These are phyloP conservation scores for Istiophorus platypterus DNA, from an alignment of 2,113 vertebrate species.

Conservation along the genomic window DNA sequence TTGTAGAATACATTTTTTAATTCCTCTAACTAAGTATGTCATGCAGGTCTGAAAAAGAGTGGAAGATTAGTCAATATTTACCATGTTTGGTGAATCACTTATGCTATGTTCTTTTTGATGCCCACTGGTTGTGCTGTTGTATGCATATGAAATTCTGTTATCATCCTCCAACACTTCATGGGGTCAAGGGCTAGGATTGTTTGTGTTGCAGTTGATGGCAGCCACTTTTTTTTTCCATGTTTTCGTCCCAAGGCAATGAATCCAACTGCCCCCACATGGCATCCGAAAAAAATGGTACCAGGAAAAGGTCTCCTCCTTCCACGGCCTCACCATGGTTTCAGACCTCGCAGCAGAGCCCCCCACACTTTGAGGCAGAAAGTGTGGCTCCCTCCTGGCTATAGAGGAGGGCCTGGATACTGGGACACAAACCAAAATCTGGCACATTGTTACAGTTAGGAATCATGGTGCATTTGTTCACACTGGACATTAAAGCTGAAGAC, in stretches of 20 bases:
- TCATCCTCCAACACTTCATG: neutral
- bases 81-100: neutral
- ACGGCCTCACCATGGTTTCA: conserved; percentile 74
- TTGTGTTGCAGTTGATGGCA: neutral
- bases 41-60: neutral
- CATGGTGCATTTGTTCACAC: conserved; percentile 47
- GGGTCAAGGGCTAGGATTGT: neutral
- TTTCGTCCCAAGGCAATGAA: conserved; percentile 54
- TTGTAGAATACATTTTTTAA: neutral
- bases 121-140: neutral
- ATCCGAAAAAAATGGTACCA: conserved; percentile 59
- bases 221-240: neutral
- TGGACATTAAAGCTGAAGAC: conserved; percentile 59
- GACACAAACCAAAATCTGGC: conserved; percentile 74
- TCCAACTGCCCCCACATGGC: conserved; percentile 71
- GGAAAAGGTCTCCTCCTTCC: conserved; percentile 53
- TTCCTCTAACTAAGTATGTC: neutral
- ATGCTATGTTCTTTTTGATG: neutral
- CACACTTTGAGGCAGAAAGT: conserved; percentile 71
- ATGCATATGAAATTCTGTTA: neutral
- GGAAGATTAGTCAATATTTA: neutral
- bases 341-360: conserved; percentile 73
- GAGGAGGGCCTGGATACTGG: conserved; percentile 71
- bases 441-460: conserved; percentile 66
- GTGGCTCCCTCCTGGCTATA: conserved; percentile 76